phyloP scores from a whole-genome alignment of 2,888 invertebrate genomes.

The Gasteruption jaculator region DNA sequence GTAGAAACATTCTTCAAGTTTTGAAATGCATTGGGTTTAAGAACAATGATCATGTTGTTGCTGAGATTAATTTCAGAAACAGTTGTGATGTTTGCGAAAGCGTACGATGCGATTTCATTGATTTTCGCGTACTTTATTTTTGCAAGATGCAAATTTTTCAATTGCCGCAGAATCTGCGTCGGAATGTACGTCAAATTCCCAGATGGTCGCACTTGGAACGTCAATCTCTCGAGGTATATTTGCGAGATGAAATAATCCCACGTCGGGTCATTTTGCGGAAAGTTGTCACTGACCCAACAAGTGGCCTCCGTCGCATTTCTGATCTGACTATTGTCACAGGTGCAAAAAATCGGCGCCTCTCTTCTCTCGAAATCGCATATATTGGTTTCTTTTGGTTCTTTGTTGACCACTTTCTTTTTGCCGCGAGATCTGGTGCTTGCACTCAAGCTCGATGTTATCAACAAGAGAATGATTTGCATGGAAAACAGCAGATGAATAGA shows the following conservation, averaged over 20 bases:
- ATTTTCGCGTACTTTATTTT: conserved; percentile 72
- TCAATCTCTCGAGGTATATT: conserved; percentile 65
- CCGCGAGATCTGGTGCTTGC: conserved; percentile 31
- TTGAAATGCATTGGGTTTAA: conserved; percentile 69
- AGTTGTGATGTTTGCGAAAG: conserved; percentile 70
- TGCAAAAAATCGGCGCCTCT: conserved; percentile 63
- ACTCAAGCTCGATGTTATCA: conserved; percentile 21
- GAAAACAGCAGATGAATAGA: conserved; percentile 19
- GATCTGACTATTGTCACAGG: conserved; percentile 57
- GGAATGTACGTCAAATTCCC: conserved; percentile 70
- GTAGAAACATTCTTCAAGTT: conserved; percentile 66
- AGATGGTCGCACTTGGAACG: conserved; percentile 67
- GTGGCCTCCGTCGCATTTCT: conserved; percentile 66
- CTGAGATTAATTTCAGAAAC: conserved; percentile 65
- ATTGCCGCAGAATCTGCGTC: conserved; percentile 63
- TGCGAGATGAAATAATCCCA: conserved; percentile 75
- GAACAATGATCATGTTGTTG: conserved; percentile 65
- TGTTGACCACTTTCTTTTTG: conserved; percentile 33
- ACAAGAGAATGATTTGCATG: conserved; percentile 19
- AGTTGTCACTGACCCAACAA: conserved; percentile 71
- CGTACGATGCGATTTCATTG: conserved; percentile 64
- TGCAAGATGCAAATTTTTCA: conserved; percentile 64
- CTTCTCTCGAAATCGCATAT: conserved; percentile 59
- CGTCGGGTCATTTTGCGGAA: conserved; percentile 65
- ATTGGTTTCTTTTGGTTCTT: conserved; percentile 47